phyloP scores from a whole-genome alignment of 2,113 vertebrate species.

The Pelecanus crispus region DNA sequence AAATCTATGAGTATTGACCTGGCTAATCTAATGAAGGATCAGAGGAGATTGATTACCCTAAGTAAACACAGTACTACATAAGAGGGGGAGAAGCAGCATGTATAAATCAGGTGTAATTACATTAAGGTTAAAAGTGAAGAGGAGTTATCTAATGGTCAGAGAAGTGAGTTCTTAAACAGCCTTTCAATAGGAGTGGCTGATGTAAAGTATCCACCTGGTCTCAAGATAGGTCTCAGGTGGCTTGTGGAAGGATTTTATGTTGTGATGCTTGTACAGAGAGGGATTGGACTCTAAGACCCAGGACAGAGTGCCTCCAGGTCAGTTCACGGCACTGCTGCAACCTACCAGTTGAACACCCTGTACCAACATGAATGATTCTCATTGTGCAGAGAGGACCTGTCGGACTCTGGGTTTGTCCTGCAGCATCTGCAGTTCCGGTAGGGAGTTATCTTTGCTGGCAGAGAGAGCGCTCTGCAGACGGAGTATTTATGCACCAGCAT shows the following conservation, averaged over 20 bases:
- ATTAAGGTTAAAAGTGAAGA: neutral
- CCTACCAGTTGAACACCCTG: neutral
- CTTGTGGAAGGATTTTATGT: neutral
- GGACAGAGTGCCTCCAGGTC: neutral
- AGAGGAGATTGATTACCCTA: slow-evolving; percentile 17
- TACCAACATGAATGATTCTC: neutral
- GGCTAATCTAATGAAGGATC: slow-evolving; percentile 43
- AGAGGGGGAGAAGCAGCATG: neutral
- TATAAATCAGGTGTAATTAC: neutral
- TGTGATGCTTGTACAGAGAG: neutral
- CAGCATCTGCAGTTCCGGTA: neutral
- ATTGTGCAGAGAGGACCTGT: neutral
- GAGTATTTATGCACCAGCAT: neutral
- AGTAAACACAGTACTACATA: neutral
- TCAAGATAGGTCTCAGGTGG: neutral
- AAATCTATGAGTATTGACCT: slow-evolving; percentile 37
- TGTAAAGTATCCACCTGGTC: neutral
- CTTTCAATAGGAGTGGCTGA: neutral
- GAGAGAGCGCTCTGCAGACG: neutral
- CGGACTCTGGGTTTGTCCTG: neutral
- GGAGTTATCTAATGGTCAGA: neutral
- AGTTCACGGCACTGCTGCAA: neutral
- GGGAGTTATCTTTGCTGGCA: neutral
- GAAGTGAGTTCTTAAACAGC: neutral
- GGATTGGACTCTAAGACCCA: neutral